Base-by-base conservation (phyloP, 2,888 invertebrate genomes). In the Gastrophysa polygoni region DNA sequence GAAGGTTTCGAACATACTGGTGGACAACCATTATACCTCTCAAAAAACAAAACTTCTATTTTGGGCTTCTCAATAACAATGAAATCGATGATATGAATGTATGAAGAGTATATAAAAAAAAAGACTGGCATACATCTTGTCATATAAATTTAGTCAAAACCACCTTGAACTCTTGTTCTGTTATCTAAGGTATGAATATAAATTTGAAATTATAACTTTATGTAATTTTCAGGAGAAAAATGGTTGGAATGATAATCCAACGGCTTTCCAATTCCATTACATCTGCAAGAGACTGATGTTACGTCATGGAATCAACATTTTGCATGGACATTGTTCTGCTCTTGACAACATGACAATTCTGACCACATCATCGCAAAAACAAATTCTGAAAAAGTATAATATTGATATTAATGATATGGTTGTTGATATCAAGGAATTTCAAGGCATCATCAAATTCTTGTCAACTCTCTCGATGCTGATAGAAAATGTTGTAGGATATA, bases 111-210 rank as follows among this genome's bases (percentile, higher is more conserved):
- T 46, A 48, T 65, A 0, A 48, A 58, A 49, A 34, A 38, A 16
- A 46, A 57, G 2, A 55, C 51, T 56, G 11, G 29, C 51, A 11
- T 61, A 66, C 47, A 10, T 66, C n/a, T 38, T 63, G 7, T 46
- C 58, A n/a, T 58, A 66, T 29, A 61, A 64, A 29, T 46, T 57
- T 4, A 58, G 63, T 48, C 63, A 61, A 24, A 61, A 66, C 56
- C 66, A 61, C 38, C 50, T 66, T 24, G 61, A 67, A 61, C 54
- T 61, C n/a, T 66, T 66, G 48, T 60, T 66, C 51, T 61, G 61
- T 29, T 46, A 55, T 10, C n/a, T 64, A 1, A 43, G 61, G 64
- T 61, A n/a, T n/a, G n/a, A n/a, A n/a, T n/a, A n/a, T n/a, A n/a
- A n/a, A n/a, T n/a, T n/a, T n/a, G n/a, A n/a, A n/a, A n/a, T n/a